Evolutionary conservation across 2,888 invertebrate species (phyloP).

Genomic region (Andrena chrysosceles): DNA sequence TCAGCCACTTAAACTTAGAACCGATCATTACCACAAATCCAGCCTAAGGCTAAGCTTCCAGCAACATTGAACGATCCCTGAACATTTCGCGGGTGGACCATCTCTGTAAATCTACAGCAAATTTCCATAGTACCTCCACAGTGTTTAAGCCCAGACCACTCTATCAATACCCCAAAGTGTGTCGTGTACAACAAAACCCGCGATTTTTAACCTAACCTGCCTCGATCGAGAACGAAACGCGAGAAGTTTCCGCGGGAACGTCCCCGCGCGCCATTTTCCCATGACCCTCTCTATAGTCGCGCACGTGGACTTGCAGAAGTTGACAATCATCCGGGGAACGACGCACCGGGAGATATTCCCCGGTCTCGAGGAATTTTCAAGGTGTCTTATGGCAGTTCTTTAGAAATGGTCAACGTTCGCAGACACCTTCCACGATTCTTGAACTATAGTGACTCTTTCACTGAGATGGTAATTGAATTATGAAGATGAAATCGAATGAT

Average conservation of each 20-base stretch:
- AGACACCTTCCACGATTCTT: background rate
- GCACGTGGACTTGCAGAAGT: background rate
- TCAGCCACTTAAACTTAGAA: background rate
- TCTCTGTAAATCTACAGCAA: conserved; percentile 12
- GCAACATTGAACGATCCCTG: conserved; percentile 8
- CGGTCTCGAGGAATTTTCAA: background rate
- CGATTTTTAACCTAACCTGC: conserved; percentile 18
- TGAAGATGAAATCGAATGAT: background rate
- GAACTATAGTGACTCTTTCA: background rate
- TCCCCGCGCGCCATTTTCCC: background rate
- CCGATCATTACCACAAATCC: background rate
- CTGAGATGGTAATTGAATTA: background rate
- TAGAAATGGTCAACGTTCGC: background rate
- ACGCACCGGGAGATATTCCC: background rate
- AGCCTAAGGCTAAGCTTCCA: background rate
- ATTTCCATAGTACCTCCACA: conserved; percentile 20
- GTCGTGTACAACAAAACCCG: conserved; percentile 23
- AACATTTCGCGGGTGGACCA: conserved; percentile 31
- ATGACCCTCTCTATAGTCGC: background rate
- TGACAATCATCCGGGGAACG: conserved; percentile 3
- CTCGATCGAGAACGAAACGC: background rate
- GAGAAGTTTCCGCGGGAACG: conserved; percentile 16
- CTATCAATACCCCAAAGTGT: conserved; percentile 27
- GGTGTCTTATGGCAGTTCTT: background rate
- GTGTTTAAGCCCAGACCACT: conserved; percentile 9